phyloP scores from a whole-genome alignment of 2,797 vertebrate genomes.

The Tadarida brasiliensis region DNA sequence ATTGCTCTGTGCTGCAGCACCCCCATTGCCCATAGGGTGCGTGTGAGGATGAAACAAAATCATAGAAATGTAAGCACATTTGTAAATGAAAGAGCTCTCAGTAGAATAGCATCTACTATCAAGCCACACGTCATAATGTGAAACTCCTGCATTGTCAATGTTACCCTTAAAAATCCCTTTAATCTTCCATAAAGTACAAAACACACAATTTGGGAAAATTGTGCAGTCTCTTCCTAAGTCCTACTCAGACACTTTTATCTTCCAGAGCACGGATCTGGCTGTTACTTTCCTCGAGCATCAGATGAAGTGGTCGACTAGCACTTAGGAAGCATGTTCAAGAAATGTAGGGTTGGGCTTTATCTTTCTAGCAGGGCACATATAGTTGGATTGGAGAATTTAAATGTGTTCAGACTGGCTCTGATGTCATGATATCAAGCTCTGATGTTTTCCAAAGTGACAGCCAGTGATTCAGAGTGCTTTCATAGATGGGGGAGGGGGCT shows the following conservation, averaged over 20 bases:
- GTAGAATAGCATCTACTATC: neutral
- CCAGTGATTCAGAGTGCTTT: neutral
- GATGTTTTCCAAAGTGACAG: neutral
- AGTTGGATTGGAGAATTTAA: conserved; percentile 8
- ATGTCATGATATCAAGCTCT: neutral
- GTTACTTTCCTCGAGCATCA: neutral
- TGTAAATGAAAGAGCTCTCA: neutral
- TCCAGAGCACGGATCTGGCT: neutral
- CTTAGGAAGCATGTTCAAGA: neutral
- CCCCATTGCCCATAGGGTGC: neutral
- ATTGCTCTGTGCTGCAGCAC: neutral
- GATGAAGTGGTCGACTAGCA: neutral
- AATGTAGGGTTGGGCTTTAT: neutral
- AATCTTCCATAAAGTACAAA: neutral
- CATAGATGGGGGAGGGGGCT: neutral
- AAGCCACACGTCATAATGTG: neutral
- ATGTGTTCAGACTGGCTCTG: neutral
- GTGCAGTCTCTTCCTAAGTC: neutral
- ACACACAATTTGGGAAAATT: neutral
- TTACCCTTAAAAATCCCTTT: neutral
- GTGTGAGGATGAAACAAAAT: neutral
- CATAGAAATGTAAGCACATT: neutral
- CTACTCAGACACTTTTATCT: conserved; percentile 31
- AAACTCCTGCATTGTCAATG: neutral
- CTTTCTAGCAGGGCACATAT: neutral